Percentiles rank a stretch among this genome's conserved stretches.
Evolutionary conservation across 2,888 invertebrate genomes (phyloP).

Genomic region (Zonitis immaculata): DNA sequence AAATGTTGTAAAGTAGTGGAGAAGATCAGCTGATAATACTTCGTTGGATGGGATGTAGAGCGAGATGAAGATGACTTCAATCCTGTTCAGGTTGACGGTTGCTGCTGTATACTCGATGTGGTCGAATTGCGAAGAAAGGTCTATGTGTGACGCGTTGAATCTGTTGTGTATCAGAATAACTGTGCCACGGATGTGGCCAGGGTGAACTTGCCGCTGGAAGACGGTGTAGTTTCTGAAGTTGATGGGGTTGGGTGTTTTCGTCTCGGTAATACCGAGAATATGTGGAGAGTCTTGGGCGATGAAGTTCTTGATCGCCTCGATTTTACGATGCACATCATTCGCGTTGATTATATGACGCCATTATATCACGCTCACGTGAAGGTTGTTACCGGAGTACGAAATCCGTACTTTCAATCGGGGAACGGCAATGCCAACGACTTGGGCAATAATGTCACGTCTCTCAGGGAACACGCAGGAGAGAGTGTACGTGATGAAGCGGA

Average conservation of each 20-base stretch:
- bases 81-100: neutral
- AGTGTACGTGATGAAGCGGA: neutral
- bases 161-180: neutral
- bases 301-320: neutral
- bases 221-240: neutral
- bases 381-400: neutral
- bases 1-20: neutral
- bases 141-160: neutral
- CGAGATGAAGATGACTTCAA: neutral
- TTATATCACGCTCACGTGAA: neutral
- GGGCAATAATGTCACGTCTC: neutral
- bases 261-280: neutral
- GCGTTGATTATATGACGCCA: neutral
- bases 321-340: neutral
- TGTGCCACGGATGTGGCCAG: neutral
- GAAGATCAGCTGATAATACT: neutral
- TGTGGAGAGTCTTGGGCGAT: neutral
- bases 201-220: neutral
- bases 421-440: neutral
- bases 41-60: neutral
- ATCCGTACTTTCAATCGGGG: neutral
- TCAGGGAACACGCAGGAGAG: neutral
- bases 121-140: neutral
- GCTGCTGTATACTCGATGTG: neutral
- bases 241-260: neutral